phyloP scores from a whole-genome alignment of 2,797 vertebrate genomes.

The Sebastes baramenuke region DNA sequence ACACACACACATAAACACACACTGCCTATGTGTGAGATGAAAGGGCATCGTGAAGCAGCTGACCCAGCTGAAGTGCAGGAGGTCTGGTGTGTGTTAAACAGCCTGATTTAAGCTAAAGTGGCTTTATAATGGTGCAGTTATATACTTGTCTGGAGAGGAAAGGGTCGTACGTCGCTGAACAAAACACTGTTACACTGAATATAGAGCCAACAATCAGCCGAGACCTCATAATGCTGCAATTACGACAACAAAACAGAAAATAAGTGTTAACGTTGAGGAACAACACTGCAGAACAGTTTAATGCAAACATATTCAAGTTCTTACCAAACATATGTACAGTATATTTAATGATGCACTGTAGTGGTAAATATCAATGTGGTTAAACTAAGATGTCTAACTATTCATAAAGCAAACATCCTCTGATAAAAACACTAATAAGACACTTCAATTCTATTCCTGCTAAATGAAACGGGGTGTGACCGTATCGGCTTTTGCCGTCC shows the following conservation, averaged over 20 bases:
- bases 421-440: not conserved
- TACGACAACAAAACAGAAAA: not conserved
- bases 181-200: not conserved
- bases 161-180: not conserved
- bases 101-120: constrained; percentile 61
- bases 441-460: not conserved
- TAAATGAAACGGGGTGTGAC: no score
- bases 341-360: not conserved
- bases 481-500: not conserved
- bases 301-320: not conserved
- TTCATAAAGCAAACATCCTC: not conserved
- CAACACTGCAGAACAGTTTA: not conserved
- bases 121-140: constrained; percentile 45
- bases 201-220: not conserved
- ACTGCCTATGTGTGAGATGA: constrained; percentile 42
- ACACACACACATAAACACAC: not conserved
- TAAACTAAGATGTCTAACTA: not conserved
- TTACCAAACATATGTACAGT: not conserved
- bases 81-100: constrained; percentile 49
- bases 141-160: constrained; percentile 48
- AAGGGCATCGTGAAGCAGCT: constrained; percentile 46
- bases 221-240: not conserved
- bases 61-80: constrained; percentile 55
- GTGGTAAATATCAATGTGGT: not conserved
- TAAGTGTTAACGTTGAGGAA: not conserved